Evolutionary conservation across 2,113 vertebrate genomes (phyloP).

Genomic region (Ranitomeya imitator): DNA sequence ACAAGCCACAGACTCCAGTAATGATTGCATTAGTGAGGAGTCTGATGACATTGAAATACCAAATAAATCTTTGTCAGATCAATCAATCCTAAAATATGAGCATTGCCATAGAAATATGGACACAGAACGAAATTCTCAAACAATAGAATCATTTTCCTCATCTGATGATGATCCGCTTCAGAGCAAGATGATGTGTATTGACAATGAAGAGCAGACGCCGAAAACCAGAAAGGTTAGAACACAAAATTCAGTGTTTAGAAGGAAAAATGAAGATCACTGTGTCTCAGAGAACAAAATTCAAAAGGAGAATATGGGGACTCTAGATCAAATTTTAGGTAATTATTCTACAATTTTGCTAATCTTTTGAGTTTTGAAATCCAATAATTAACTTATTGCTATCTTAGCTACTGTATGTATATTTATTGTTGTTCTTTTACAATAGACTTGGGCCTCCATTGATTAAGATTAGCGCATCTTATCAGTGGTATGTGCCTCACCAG

Average conservation of each 20-base stretch:
- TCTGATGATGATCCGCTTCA: slow-evolving; percentile 77
- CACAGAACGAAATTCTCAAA: slow-evolving; percentile 64
- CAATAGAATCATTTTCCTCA: slow-evolving; percentile 77
- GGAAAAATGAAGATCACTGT: slow-evolving; percentile 33
- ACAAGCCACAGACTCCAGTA: slow-evolving; percentile 55
- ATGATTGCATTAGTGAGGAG: slow-evolving; percentile 78
- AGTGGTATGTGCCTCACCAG: no score
- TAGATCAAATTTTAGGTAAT: slow-evolving; percentile 82
- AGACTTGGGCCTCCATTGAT: no score
- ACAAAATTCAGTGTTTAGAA: slow-evolving; percentile 33
- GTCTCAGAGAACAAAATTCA: slow-evolving; percentile 51
- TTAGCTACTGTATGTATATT: not conserved
- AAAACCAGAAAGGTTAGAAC: slow-evolving; percentile 59
- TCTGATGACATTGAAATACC: slow-evolving; percentile 82
- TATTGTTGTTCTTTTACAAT: not conserved
- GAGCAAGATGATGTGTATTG: slow-evolving; percentile 58
- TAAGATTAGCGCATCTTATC: no score
- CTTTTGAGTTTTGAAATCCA: not conserved
- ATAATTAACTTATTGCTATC: not conserved
- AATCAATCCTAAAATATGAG: not conserved
- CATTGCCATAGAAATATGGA: not conserved
- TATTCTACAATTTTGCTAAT: not conserved
- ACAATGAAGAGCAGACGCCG: slow-evolving; percentile 46
- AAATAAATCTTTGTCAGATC: slow-evolving; percentile 20
- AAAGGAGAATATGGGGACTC: slow-evolving; percentile 64